Percentiles rank a stretch among this genome's conserved stretches.
Conservation (phyloP, 2,113 vertebrate genomes). For the Cryptotis parvus region DNA sequence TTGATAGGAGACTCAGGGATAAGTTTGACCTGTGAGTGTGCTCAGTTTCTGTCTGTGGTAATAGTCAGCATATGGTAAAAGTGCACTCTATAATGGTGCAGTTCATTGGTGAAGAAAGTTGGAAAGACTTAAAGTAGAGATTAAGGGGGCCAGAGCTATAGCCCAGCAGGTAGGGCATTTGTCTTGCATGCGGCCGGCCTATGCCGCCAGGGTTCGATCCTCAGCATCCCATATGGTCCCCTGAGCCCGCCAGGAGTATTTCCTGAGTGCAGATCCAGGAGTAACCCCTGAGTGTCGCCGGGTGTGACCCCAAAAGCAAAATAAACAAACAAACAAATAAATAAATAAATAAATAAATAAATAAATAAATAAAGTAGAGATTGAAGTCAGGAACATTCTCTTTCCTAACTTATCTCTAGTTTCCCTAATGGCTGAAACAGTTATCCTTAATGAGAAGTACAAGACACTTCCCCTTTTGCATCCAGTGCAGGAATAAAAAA, state of each 20-base stretch:
- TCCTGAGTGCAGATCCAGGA: no score
- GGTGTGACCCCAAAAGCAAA: no score
- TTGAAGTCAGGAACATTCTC: background rate
- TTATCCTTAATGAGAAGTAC: background rate
- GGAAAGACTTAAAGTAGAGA: conserved; percentile 17
- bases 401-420: background rate
- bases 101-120: background rate
- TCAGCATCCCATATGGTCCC: no score
- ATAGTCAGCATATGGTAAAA: background rate
- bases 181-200: no score
- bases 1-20: background rate
- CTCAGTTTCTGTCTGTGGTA: background rate
- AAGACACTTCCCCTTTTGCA: background rate
- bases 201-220: no score
- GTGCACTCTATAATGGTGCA: background rate
- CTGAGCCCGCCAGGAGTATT: no score
- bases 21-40: background rate
- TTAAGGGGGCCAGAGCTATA: no score
- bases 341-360: no score
- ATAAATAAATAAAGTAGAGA: no score
- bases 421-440: background rate
- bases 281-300: no score
- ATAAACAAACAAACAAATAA: no score
- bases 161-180: no score
- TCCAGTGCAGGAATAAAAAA: background rate